Percentiles rank a stretch among this genome's conserved stretches.
Evolutionary conservation across 2,797 vertebrate species (phyloP).

Genomic region (Ispidina picta): DNA sequence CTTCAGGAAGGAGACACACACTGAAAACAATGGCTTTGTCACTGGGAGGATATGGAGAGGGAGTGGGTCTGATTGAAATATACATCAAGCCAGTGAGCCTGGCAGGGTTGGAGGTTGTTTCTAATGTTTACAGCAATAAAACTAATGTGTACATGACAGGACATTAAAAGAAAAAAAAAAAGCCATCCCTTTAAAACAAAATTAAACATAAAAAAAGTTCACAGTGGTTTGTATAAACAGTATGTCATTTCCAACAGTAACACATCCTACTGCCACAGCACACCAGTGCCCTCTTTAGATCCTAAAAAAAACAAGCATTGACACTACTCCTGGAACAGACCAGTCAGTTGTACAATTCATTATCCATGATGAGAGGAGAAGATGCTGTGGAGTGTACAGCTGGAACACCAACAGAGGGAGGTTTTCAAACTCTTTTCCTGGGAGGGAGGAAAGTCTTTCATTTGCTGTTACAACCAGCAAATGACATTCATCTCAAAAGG

Average conservation of each 20-base stretch:
- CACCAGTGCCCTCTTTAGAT: conserved; percentile 77
- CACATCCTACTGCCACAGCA: conserved; percentile 73
- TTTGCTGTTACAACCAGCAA: conserved; percentile 82
- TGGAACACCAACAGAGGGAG: conserved; percentile 66
- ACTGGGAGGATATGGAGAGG: conserved; percentile 64
- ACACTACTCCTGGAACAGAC: conserved; percentile 70
- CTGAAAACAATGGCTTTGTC: conserved; percentile 84
- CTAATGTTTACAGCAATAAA: conserved; percentile 73
- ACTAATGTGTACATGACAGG: conserved; percentile 70
- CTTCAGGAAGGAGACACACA: conserved; percentile 79
- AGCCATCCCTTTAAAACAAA: conserved; percentile 82
- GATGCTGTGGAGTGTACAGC: conserved; percentile 68
- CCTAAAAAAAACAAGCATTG: conserved; percentile 75
- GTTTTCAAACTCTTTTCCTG: conserved; percentile 63
- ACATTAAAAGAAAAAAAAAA: conserved; percentile 72
- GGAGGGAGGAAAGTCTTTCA: conserved; percentile 71
- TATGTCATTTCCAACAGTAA: conserved; percentile 73
- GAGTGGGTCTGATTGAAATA: conserved; percentile 80
- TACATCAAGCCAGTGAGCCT: conserved; percentile 77
- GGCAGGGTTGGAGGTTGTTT: conserved; percentile 62
- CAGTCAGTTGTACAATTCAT: conserved; percentile 46
- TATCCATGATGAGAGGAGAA: conserved; percentile 29
- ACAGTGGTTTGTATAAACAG: conserved; percentile 83
- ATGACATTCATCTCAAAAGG: conserved; percentile 71
- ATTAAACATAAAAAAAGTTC: conserved; percentile 67